Conservation (phyloP, 2,888 invertebrate genomes). For the Abscondita cerata region DNA sequence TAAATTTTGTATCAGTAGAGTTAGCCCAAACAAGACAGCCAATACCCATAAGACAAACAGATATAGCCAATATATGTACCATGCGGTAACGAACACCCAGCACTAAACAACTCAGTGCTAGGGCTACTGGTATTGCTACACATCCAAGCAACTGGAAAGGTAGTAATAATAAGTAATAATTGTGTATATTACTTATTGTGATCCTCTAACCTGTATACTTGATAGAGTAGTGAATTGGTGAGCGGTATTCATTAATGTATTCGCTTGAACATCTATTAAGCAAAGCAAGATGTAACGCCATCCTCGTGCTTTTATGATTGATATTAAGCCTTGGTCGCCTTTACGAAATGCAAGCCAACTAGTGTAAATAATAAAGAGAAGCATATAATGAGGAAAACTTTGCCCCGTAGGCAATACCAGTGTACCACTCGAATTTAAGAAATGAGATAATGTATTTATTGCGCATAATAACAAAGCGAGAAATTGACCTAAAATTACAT, state of each 20-base stretch:
- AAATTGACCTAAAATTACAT: conserved; percentile 76
- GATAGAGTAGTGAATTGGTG: conserved; percentile 78
- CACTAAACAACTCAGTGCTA: conserved; percentile 79
- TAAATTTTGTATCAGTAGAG: conserved; percentile 72
- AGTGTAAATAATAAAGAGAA: conserved; percentile 78
- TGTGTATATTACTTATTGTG: background rate
- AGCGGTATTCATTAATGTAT: conserved; percentile 82
- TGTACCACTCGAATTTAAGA: conserved; percentile 72
- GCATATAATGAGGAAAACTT: conserved; percentile 79
- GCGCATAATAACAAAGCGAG: conserved; percentile 79
- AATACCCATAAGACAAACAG: conserved; percentile 80
- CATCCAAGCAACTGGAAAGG: conserved; percentile 82
- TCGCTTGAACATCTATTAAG: conserved; percentile 84
- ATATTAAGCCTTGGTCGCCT: conserved; percentile 66
- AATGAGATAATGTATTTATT: conserved; percentile 76
- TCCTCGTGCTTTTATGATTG: conserved; percentile 71
- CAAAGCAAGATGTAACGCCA: conserved; percentile 82
- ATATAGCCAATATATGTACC: conserved; percentile 80
- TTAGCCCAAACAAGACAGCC: conserved; percentile 86
- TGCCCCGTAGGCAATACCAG: conserved; percentile 82
- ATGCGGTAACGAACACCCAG: conserved; percentile 77
- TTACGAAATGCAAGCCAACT: conserved; percentile 77
- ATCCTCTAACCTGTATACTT: conserved; percentile 68
- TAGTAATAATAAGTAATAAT: background rate
- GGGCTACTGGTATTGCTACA: conserved; percentile 84